Conservation (phyloP, 37 sponge, comb jelly and placozoan genomes). For the Aplysina aerophoba region DNA sequence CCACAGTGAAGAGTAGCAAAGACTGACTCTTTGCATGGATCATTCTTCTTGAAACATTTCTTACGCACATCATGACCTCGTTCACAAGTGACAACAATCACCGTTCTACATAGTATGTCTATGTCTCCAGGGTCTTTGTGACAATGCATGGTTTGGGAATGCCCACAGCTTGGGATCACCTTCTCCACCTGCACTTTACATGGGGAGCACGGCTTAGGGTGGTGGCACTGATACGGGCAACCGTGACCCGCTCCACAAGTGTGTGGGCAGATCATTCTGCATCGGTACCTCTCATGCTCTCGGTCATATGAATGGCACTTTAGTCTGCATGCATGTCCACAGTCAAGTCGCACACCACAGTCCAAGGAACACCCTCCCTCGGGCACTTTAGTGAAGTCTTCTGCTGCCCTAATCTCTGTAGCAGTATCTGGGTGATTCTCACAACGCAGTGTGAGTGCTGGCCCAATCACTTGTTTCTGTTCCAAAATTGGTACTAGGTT, state of each 20-base stretch:
- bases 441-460: constrained; percentile 66
- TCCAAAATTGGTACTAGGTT: constrained; percentile 56
- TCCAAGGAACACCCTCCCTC: constrained; percentile 74
- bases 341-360: constrained; percentile 62
- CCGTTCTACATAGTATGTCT: constrained; percentile 16
- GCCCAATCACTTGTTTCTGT: constrained; percentile 39
- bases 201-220: constrained; percentile 27
- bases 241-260: constrained; percentile 40
- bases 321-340: constrained; percentile 73
- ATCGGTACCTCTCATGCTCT: constrained; percentile 65
- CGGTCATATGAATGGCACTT: constrained; percentile 67
- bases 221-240: constrained; percentile 37
- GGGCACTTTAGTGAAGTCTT: constrained; percentile 64
- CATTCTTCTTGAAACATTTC: constrained; percentile 17
- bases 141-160: constrained; percentile 42
- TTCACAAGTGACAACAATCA: background rate
- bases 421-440: constrained; percentile 70
- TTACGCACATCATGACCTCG: constrained; percentile 29
- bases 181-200: constrained; percentile 38
- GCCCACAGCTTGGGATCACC: constrained; percentile 58
- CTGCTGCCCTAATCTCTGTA: constrained; percentile 19
- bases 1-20: constrained; percentile 46
- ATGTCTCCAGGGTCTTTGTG: constrained; percentile 5
- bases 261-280: constrained; percentile 56
- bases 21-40: constrained; percentile 24